Base-by-base conservation (phyloP, 2,888 invertebrate species). In the Campoplex capitator region DNA sequence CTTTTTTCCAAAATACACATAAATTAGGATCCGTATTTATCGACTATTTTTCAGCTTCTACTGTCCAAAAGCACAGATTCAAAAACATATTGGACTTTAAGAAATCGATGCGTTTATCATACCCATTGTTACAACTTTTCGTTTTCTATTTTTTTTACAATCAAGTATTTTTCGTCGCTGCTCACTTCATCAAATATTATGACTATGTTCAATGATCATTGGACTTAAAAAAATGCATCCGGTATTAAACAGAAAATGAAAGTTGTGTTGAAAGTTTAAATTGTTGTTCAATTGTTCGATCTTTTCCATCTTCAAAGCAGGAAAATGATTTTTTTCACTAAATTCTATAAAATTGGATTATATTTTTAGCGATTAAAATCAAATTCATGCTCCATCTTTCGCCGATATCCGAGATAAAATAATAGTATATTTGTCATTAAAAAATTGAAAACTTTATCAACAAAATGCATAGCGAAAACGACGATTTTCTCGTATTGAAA, bases 41-140 rank as follows among this genome's bases (percentile, higher is more conserved):
- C 8, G 8, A 32, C 16, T 51, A 16, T 71, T 71, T 71, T 6
- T 23, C 32, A 48, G 16, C 6, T 7, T 23, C 45, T 16, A 48
- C 71, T 71, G 28, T 51, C 35, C n/a, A n/a, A 73, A n/a, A 54
- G 23, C 35, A n/a, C 35, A n/a, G 28, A 54, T 56, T 73, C 9
- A 8, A 23, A 58, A 58, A 42, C 45, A 28, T 23, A 0, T 13
- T 70, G 23, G 23, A 13, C 23, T 11, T 42, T 45, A n/a, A n/a
- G 9, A 0, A 45, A 9, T 70, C 7, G 11, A 70, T 3, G 2
- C 23, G 11, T 42, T 23, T 23, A 13, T 70, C 23, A 28, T 23
- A 6, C 45, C 6, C 45, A 70, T 58, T 28, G 6, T 62, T 16
- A 16, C 32, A 32, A 62, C 32, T 32, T 18, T 18, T 51, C 18